These are phyloP conservation scores for Diarsia brunnea DNA, from an alignment of 2,888 invertebrate genomes.

Conservation along the genomic window DNA sequence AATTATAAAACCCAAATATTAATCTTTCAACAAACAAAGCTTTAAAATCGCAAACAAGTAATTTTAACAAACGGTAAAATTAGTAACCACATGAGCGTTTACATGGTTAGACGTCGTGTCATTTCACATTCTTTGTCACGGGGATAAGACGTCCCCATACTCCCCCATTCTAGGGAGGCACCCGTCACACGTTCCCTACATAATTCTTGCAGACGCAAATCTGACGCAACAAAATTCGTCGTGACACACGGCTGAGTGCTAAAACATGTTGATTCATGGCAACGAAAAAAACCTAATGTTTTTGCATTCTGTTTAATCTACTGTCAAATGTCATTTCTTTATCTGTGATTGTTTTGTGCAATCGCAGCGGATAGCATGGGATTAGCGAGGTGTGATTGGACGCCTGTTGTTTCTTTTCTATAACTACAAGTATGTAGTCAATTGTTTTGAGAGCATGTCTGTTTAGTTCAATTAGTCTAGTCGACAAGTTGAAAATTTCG, in stretches of 20 bases:
- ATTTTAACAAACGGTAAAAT: slow-evolving; percentile 20
- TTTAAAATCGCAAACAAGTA: slow-evolving; percentile 14
- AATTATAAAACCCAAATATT: slow-evolving; percentile 17
- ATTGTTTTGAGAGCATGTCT: not conserved
- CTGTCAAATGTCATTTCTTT: slow-evolving; percentile 8
- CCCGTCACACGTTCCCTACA: slow-evolving; percentile 55
- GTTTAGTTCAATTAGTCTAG: not conserved
- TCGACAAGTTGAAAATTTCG: too few species aligned
- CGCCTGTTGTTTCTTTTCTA: not conserved
- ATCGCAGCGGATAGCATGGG: not conserved
- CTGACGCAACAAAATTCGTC: slow-evolving; percentile 60
- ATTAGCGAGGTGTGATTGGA: not conserved
- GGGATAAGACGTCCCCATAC: slow-evolving; percentile 16
- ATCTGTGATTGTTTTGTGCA: not conserved
- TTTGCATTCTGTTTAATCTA: not conserved
- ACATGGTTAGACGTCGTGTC: slow-evolving; percentile 21
- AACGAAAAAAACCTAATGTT: not conserved
- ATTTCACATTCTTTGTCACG: slow-evolving; percentile 41
- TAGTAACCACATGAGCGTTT: slow-evolving; percentile 28
- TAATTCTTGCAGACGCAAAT: slow-evolving; percentile 63
- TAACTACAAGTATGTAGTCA: not conserved
- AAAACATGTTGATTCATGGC: slow-evolving; percentile 18
- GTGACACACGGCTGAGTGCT: slow-evolving; percentile 42
- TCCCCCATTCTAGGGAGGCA: not conserved
- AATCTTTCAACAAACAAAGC: slow-evolving; percentile 10